Evolutionary conservation across 2,797 vertebrate genomes (phyloP).

Genomic region (Onychomys leucogaster): DNA sequence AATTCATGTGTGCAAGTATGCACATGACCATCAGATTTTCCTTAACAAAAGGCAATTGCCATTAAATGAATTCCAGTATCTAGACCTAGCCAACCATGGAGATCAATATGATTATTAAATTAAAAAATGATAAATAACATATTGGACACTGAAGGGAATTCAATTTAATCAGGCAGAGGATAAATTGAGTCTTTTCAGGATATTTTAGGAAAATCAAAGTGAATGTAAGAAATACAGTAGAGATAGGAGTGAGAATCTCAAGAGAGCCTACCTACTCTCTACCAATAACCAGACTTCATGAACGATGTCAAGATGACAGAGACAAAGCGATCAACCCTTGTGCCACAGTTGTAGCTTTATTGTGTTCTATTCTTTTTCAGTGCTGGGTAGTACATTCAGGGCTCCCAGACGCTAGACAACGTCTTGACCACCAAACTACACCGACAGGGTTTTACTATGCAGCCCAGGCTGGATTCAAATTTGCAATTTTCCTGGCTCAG

Average conservation of each 20-base stretch:
- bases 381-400: neutral
- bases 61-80: conserved; percentile 23
- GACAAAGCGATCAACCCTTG: neutral
- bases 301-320: conserved; percentile 31
- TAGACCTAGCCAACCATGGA: neutral
- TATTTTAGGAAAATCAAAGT: conserved; percentile 60
- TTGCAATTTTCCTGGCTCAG: neutral
- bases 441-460: neutral
- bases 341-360: neutral
- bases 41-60: conserved; percentile 11
- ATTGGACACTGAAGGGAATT: conserved; percentile 29
- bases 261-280: neutral
- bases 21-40: neutral
- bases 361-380: neutral
- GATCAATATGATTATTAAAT: conserved; percentile 33
- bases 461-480: neutral
- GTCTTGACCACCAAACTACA: neutral
- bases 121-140: neutral
- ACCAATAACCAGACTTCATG: conserved; percentile 14
- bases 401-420: too few relatives aligned
- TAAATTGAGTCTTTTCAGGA: conserved; percentile 8
- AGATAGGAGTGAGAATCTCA: neutral
- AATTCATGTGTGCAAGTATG: conserved; percentile 18
- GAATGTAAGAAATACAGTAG: conserved; percentile 31
- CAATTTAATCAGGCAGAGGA: neutral